These are phyloP conservation scores for Cerceris ruficornis DNA, from an alignment of 2,888 invertebrate species.

Conservation along the genomic window DNA sequence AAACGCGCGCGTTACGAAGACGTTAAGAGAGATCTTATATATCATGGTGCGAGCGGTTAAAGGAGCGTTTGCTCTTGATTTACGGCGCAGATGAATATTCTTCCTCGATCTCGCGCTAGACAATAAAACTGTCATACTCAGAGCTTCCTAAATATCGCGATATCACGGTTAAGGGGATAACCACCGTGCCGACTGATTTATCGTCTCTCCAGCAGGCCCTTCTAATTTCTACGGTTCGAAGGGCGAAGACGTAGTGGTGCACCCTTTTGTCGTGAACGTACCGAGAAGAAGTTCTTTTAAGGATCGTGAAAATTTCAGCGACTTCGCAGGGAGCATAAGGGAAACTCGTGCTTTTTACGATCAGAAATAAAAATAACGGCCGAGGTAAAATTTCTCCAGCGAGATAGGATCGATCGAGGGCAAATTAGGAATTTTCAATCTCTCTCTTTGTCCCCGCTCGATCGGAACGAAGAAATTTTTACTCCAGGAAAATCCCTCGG, in stretches of 20 bases:
- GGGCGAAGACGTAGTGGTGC: constrained; percentile 19
- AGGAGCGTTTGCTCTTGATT: constrained; percentile 31
- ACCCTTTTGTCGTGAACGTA: not conserved
- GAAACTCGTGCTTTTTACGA: constrained; percentile 4
- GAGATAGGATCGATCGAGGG: constrained; percentile 10
- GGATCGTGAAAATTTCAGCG: constrained; percentile 2
- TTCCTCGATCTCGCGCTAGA: constrained; percentile 18
- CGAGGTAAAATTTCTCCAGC: not conserved
- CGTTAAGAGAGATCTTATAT: constrained; percentile 19
- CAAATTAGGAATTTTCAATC: not conserved
- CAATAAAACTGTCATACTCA: constrained; percentile 57
- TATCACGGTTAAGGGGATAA: constrained; percentile 47
- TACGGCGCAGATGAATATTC: constrained; percentile 45
- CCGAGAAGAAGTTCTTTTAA: constrained; percentile 8
- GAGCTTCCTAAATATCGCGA: constrained; percentile 33
- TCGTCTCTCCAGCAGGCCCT: constrained; percentile 26
- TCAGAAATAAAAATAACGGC: not conserved
- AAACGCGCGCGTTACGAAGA: constrained; percentile 29
- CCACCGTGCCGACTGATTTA: constrained; percentile 44
- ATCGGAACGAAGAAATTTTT: too few species aligned
- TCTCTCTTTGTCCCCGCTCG: not conserved
- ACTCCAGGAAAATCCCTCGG: too few species aligned
- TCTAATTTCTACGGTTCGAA: constrained; percentile 48
- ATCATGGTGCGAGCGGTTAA: constrained; percentile 22
- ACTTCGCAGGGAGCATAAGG: not conserved